Evolutionary conservation across 2,888 invertebrate genomes (phyloP), one percentile per base, ranked within the genome.

Genomic region (Lithodes maja): DNA sequence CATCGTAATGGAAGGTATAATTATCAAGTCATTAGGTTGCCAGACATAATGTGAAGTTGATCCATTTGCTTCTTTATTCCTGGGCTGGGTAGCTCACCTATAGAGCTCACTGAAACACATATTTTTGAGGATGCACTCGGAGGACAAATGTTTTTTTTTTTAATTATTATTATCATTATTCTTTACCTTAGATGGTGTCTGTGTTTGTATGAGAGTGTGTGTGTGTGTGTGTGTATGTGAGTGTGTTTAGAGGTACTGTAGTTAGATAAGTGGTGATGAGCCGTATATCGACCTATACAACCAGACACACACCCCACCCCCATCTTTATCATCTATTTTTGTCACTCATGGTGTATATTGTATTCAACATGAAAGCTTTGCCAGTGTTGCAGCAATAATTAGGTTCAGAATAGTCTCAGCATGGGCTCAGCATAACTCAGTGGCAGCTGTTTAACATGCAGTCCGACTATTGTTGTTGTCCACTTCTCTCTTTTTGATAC

Each of bases 301-400:
- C 81, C 86, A 86, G 68, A 75, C 81, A 81, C 75, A 71, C 77
- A n/a, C n/a, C n/a, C n/a, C n/a, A n/a, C n/a, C n/a, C 69, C 79
- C 68, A 84, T 84, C 83, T 88, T 84, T n/a, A n/a, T 86, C 81
- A 88, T 89, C 61, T 89, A 81, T 85, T 85, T 89, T 89, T 89
- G 80, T 89, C 88, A 89, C 68, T 89, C 80, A 81, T 89, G 79
- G 75, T 84, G 88, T 89, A 89, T 80, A 85, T 71, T 81, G 75
- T 85, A 85, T 74, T 89, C 71, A 71, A 85, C 88, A 89, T 78
- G 9, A 82, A 89, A 89, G 88, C 88, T 89, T 89, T 89, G 88
- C 84, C 88, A 89, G 88, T 89, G 88, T 89, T 89, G 88, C 88
- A 89, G 88, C 88, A 89, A 89, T 89, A 89, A 89, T 84, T 89